These are phyloP conservation scores for Bucco capensis DNA, from an alignment of 2,113 vertebrate genomes.

Conservation along the genomic window DNA sequence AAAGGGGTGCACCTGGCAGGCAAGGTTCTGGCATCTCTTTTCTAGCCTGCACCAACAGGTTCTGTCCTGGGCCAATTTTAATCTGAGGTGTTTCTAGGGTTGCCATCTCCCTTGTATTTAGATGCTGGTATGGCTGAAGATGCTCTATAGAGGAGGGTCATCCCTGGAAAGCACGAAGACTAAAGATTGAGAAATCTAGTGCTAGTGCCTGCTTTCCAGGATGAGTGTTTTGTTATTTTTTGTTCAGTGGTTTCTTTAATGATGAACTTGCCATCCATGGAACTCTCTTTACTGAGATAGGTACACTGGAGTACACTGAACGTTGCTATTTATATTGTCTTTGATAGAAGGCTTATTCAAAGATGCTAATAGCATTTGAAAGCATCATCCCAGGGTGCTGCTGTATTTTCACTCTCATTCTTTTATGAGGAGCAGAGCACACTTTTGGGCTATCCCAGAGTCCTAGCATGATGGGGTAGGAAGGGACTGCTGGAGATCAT, in stretches of 20 bases:
- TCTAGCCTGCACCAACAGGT: not conserved
- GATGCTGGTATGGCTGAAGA: not conserved
- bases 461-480: too few relatives aligned
- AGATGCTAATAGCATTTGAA: not conserved
- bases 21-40: not conserved
- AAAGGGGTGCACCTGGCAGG: slow-evolving; percentile 39
- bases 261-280: not conserved
- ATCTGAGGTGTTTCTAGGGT: not conserved
- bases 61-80: not conserved
- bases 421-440: not conserved
- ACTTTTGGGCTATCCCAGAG: not conserved
- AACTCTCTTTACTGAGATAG: not conserved
- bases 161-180: not conserved
- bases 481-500: too few relatives aligned
- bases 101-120: not conserved
- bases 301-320: rapidly evolving
- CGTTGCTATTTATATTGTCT: not conserved
- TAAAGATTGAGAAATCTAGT: not conserved
- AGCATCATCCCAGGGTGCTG: not conserved
- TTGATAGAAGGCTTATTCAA: not conserved
- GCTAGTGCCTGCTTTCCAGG: not conserved
- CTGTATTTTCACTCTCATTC: not conserved
- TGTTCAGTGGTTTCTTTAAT: not conserved
- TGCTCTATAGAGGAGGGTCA: not conserved
- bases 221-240: not conserved